Evolutionary conservation across 2,888 invertebrate species (phyloP).

Genomic region (Euplagia quadripunctaria): DNA sequence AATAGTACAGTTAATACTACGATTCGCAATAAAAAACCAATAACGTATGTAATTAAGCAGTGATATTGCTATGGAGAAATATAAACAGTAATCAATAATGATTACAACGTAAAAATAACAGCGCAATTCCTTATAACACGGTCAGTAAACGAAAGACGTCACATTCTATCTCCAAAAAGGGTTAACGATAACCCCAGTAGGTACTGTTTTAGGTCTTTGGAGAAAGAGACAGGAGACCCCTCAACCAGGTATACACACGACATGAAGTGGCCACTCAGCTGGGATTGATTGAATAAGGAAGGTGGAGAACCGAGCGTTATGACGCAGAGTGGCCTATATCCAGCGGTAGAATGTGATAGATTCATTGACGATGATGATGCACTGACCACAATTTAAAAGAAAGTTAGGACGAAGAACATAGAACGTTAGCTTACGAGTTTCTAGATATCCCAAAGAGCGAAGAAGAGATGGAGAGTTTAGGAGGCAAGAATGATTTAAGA

Average conservation of each 20-base stretch:
- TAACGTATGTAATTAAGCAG: constrained; percentile 40
- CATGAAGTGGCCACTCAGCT: not conserved
- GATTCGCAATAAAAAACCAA: constrained; percentile 51
- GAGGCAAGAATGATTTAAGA: not conserved
- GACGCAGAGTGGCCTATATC: not conserved
- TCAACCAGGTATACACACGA: not conserved
- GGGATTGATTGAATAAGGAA: no score
- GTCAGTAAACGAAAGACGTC: not conserved
- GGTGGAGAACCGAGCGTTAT: no score
- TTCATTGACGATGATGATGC: not conserved
- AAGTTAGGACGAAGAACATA: not conserved
- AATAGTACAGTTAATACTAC: constrained; percentile 58
- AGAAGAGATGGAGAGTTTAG: no score
- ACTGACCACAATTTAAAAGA: not conserved
- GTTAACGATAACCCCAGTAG: not conserved
- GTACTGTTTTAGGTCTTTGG: not conserved
- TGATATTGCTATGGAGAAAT: constrained; percentile 38
- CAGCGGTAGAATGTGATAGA: not conserved
- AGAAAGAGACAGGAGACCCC: no score
- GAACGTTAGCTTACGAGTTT: not conserved
- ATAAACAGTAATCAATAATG: constrained; percentile 19
- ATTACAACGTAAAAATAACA: constrained; percentile 29
- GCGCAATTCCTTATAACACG: not conserved
- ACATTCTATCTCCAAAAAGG: not conserved
- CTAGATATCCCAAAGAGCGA: not conserved